Base-by-base conservation (phyloP, 2,797 vertebrate species). In the Gobio occitaniae region DNA sequence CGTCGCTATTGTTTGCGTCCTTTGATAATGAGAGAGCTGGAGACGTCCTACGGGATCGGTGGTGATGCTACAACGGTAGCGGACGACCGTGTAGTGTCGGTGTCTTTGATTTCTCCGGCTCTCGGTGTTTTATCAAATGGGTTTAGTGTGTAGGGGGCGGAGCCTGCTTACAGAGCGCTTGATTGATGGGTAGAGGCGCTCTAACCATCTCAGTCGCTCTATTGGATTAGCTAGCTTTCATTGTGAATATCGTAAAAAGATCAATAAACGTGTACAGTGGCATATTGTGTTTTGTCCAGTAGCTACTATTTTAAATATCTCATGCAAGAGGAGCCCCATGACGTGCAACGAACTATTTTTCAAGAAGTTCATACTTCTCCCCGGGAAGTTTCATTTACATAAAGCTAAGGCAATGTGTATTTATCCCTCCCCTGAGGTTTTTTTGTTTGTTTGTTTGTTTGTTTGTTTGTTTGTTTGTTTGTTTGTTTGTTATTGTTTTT, bases 41-140 rank as follows among this genome's bases (percentile, higher is more conserved):
- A 66, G 21, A 32, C 79, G 88, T 86, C 78, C 66, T 80, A 56
- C 56, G 11, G 7, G 78, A 17, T 32, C 19, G 21, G 36, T 17
- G 54, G 6, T 36, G 85, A 61, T 82, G 56, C 29, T 72, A 21
- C 11, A 15, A 48, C 54, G 65, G 74, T 44, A 66, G 54, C 74
- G 36, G 48, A 41, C 19, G 38, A 44, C 41, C 63, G 65, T 63
- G 47, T n/a, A 56, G 50, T 32, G 32, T 56, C 65, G 47, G 9
- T 56, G 36, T 76, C 70, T 82, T 78, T 68, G 47, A 47, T 50
- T 44, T 66, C 63, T 59, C 72, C 54, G 16, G 17, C 54, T 84
- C 81, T 84, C 82, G 21, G 36, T 19, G 77, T 74, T 71, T 70
- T 48, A 72, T 87, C 48, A 36, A 77, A 76, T 84, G 76, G 56